Evolutionary conservation across 2,797 vertebrate species (phyloP).

Genomic region (Dendrocincla tyrannina): DNA sequence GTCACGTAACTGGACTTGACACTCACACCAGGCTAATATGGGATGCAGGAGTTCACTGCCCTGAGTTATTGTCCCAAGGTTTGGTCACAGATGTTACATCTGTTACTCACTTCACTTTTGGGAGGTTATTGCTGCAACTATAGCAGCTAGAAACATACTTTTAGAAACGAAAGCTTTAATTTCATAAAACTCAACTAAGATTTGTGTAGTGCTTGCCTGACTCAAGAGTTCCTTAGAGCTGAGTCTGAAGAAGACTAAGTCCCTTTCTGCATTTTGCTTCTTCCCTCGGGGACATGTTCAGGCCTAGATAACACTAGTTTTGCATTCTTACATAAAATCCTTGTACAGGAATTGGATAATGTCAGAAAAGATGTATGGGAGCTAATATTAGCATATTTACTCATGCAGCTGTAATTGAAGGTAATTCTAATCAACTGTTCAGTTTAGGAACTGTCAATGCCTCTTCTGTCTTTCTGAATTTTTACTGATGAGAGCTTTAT

Average conservation of each 20-base stretch:
- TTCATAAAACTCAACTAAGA: neutral
- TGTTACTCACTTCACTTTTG: neutral
- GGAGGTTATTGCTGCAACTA: neutral
- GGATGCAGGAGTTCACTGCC: neutral
- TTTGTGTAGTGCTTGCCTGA: neutral
- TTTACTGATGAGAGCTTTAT: neutral
- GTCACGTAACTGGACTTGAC: neutral
- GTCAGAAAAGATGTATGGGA: neutral
- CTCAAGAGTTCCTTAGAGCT: neutral
- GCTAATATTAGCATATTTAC: neutral
- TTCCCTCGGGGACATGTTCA: neutral
- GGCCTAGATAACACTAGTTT: neutral
- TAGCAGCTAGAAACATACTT: neutral
- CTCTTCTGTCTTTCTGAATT: neutral
- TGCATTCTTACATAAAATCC: neutral
- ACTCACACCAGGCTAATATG: neutral
- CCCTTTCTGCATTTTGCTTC: neutral
- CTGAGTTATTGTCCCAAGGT: neutral
- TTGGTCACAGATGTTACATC: neutral
- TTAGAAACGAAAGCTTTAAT: neutral
- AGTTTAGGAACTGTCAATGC: neutral
- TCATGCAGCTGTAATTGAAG: neutral
- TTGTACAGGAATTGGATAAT: neutral
- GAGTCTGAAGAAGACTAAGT: neutral
- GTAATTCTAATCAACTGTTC: neutral